A percentile compares a stretch with the other conserved stretches of the same genome.
phyloP scores from a whole-genome alignment of 2,888 invertebrate genomes.

The Emmelina monodactyla region DNA sequence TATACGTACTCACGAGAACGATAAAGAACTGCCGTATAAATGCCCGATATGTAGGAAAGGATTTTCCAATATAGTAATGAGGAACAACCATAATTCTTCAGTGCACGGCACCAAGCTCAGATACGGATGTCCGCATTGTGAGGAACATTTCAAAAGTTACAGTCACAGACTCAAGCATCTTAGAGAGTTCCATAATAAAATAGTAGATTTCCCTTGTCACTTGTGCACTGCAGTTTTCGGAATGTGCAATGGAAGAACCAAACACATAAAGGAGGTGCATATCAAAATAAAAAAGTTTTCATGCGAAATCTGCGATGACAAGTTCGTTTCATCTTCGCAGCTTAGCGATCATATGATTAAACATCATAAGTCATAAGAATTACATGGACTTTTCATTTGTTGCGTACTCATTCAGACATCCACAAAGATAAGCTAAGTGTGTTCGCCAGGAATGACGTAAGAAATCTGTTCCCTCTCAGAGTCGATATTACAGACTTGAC shows the following conservation, averaged over 20 bases:
- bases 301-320: constrained; percentile 33
- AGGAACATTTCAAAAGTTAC: constrained; percentile 38
- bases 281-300: constrained; percentile 32
- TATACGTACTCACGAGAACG: constrained; percentile 34
- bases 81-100: constrained; percentile 25
- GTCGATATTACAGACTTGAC: too few species aligned
- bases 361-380: too few species aligned
- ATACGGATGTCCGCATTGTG: constrained; percentile 37
- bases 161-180: constrained; percentile 31
- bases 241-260: constrained; percentile 38
- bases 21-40: constrained; percentile 30
- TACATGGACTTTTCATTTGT: too few species aligned
- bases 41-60: constrained; percentile 46
- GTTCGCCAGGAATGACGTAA: too few species aligned
- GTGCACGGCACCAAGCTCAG: constrained; percentile 30
- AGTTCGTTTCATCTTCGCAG: constrained; percentile 34
- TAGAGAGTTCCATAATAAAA: constrained; percentile 30
- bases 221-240: constrained; percentile 41
- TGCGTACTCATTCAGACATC: too few species aligned
- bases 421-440: too few species aligned
- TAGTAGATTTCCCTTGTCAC: constrained; percentile 41
- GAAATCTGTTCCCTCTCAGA: too few species aligned
- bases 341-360: constrained; percentile 40
- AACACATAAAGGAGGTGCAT: constrained; percentile 43
- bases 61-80: constrained; percentile 30